These are phyloP conservation scores for Ephialtes manifestator DNA, from an alignment of 2,888 invertebrate species.

Conservation along the genomic window DNA sequence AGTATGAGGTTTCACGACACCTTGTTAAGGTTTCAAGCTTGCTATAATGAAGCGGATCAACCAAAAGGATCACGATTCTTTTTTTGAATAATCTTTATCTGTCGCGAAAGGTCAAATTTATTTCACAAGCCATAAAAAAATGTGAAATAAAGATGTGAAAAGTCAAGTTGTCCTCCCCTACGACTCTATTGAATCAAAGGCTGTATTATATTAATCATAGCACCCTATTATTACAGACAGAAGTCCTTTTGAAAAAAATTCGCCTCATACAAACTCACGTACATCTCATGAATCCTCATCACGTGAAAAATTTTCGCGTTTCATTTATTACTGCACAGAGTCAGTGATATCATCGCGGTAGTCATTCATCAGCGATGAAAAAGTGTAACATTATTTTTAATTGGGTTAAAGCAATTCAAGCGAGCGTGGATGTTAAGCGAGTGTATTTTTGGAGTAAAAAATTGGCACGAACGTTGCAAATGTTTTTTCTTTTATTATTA, in stretches of 20 bases:
- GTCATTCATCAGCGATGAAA: constrained; percentile 66
- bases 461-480: constrained; percentile 65
- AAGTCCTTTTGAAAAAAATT: not conserved
- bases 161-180: not conserved
- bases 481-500: constrained; percentile 47
- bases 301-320: constrained; percentile 1
- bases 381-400: constrained; percentile 67
- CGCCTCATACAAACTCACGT: not conserved
- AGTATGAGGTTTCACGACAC: not conserved
- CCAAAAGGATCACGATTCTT: not conserved
- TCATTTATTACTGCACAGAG: constrained; percentile 6
- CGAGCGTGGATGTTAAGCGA: constrained; percentile 24
- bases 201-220: not conserved
- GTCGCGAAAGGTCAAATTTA: not conserved
- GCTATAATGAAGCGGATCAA: not conserved
- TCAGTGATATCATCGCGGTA: constrained; percentile 29
- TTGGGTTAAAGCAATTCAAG: constrained; percentile 66
- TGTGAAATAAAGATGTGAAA: not conserved
- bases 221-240: not conserved
- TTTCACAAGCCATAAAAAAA: not conserved
- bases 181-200: not conserved
- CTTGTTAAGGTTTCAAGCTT: not conserved
- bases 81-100: not conserved
- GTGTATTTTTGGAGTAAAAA: constrained; percentile 60
- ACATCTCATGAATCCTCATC: not conserved